These are phyloP conservation scores for Nilaparvata lugens DNA, from an alignment of 1,140 invertebrate species.

Conservation along the genomic window DNA sequence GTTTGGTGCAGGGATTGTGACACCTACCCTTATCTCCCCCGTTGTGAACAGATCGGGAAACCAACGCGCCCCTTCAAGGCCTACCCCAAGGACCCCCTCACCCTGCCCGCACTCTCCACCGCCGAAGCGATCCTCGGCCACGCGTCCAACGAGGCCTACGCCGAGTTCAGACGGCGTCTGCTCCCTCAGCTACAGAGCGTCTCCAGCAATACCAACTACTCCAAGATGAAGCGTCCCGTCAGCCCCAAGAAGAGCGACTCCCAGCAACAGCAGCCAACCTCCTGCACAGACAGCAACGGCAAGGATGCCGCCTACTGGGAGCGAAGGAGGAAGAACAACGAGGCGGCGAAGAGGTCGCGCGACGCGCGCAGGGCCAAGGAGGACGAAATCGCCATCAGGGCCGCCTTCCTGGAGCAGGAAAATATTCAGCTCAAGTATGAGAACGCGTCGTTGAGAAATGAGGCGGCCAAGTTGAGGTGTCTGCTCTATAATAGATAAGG, in stretches of 20 bases:
- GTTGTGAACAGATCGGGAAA: constrained; percentile 28
- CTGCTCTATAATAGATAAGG: constrained; percentile 19
- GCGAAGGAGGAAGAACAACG: constrained; percentile 85
- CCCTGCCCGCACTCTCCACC: constrained; percentile 40
- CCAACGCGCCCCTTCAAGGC: constrained; percentile 55
- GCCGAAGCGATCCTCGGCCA: constrained; percentile 38
- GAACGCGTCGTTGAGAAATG: constrained; percentile 46
- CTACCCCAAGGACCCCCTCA: constrained; percentile 56
- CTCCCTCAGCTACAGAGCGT: constrained; percentile 50
- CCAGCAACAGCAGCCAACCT: constrained; percentile 1
- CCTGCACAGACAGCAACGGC: constrained; percentile 30
- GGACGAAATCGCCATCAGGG: constrained; percentile 82
- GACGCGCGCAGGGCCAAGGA: constrained; percentile 84
- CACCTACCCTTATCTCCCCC: not conserved
- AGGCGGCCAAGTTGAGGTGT: constrained; percentile 29
- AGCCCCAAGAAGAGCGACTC: constrained; percentile 2
- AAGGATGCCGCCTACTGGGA: constrained; percentile 83
- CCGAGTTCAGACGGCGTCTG: constrained; percentile 54
- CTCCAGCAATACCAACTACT: constrained; percentile 30
- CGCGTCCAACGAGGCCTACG: constrained; percentile 47
- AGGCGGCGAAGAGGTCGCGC: constrained; percentile 87
- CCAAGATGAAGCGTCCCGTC: constrained; percentile 13
- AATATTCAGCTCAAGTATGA: constrained; percentile 24
- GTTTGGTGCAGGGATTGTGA: not conserved
- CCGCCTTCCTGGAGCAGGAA: constrained; percentile 63